Evolutionary conservation across 1,140 invertebrate genomes (phyloP), one percentile per base, ranked within the genome.

Genomic region (Neelides sp.): DNA sequence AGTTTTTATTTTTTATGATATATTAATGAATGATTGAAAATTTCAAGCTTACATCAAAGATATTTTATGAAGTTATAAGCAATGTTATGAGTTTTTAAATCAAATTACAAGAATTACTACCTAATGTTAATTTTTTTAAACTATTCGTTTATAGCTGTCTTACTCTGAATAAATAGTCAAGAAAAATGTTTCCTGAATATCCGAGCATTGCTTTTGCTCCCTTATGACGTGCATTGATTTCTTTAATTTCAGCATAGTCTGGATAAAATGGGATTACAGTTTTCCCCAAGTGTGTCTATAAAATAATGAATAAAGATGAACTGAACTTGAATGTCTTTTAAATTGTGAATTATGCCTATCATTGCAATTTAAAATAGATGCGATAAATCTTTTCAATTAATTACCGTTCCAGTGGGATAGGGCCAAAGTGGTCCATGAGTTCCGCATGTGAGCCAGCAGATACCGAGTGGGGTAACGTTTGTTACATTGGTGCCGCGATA

Each of bases 111-210:
- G 42, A 7, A 44, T 23, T 23, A 28, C n/a, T n/a, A n/a, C n/a
- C n/a, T n/a, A n/a, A n/a, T n/a, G n/a, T n/a, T n/a, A n/a, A n/a
- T n/a, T n/a, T n/a, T n/a, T n/a, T n/a, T n/a, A n/a, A n/a, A n/a
- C n/a, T n/a, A n/a, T n/a, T n/a, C n/a, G n/a, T n/a, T n/a, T n/a
- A n/a, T n/a, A n/a, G n/a, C n/a, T 20, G 37, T 28, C 48, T 40
- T 39, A 60, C 58, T 23, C 58, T 39, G 28, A 60, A 60, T 30
- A 61, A 43, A 34, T 43, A 50, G 34, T 61, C 59, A 34, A 61
- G 41, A 30, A 61, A 49, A 15, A 51, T 42, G 48, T 61, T 61
- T 26, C 59, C 59, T 13, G 59, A 52, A 46, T 58, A 61, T 3
- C 59, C 59, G 13, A 61, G 41, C 59, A 61, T 61, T 2, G 55